Evolutionary conservation across 2,797 vertebrate species (phyloP).

Genomic region (Cyclura pinguis): DNA sequence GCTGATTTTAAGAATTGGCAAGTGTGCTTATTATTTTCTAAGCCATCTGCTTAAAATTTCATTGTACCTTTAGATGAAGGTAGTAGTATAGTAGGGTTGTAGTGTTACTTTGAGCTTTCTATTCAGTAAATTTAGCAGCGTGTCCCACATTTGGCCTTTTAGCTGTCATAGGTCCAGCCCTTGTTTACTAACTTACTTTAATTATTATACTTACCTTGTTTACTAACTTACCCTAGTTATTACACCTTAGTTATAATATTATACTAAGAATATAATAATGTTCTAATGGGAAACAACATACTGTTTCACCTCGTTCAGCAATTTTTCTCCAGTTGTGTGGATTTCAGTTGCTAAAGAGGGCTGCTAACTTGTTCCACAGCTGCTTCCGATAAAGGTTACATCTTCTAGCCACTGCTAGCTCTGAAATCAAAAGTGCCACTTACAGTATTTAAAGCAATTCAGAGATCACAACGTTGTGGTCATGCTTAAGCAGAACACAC

Average conservation of each 20-base stretch:
- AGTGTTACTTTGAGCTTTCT: not conserved
- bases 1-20: not conserved
- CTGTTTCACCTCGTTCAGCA: not conserved
- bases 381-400: not conserved
- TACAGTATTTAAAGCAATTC: not conserved
- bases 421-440: not conserved
- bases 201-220: too few species aligned
- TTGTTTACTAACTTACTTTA: not conserved
- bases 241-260: too few species aligned
- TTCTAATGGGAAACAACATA: not conserved
- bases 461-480: constrained; percentile 3
- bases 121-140: not conserved
- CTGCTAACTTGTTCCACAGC: constrained; percentile 1
- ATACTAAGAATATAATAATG: not conserved
- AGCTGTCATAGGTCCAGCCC: not conserved
- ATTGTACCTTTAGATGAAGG: not conserved
- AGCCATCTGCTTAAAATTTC: not conserved
- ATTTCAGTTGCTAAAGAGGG: not conserved
- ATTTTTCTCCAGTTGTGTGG: not conserved
- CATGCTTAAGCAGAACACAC: not conserved
- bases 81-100: not conserved
- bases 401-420: not conserved
- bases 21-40: not conserved
- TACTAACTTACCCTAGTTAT: too few species aligned
- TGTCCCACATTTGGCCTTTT: constrained; percentile 6